Percentiles rank a stretch among this genome's conserved stretches.
These are phyloP conservation scores for Trachymyrmex cornetzi DNA, from an alignment of 1,140 invertebrate species.

Conservation along the genomic window DNA sequence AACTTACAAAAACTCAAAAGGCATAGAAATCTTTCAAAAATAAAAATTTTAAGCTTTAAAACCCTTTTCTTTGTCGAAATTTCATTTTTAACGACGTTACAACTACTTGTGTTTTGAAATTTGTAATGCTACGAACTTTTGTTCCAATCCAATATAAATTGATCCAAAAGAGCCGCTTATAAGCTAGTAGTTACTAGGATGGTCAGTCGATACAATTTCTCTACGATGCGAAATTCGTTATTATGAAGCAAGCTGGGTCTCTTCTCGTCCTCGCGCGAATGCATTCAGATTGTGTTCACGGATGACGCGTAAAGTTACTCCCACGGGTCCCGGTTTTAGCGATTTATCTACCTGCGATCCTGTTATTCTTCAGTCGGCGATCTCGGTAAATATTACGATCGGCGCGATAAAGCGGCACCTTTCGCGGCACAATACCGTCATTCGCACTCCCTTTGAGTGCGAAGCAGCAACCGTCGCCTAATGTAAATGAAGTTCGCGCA, in stretches of 20 bases:
- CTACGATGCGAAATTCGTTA: not conserved
- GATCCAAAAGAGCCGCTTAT: no score
- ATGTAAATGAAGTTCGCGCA: conserved; percentile 19
- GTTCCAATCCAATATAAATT: no score
- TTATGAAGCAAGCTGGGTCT: not conserved
- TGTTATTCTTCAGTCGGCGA: conserved; percentile 38
- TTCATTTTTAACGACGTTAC: no score
- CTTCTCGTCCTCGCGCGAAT: not conserved
- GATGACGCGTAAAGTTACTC: conserved; percentile 24
- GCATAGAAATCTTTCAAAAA: no score
- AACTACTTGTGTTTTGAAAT: no score
- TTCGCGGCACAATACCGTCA: conserved; percentile 45
- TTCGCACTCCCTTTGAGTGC: conserved; percentile 11
- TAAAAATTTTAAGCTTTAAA: no score
- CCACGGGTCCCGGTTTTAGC: conserved; percentile 24
- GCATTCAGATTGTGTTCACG: conserved; percentile 27
- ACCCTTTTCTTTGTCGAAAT: no score
- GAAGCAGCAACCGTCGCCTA: conserved; percentile 13
- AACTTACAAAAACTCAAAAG: no score
- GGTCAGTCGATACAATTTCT: not conserved
- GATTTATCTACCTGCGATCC: conserved; percentile 51
- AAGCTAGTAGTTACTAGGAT: not conserved
- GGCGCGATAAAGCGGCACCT: conserved; percentile 57
- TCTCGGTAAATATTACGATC: conserved; percentile 63
- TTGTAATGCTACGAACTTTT: no score